A percentile compares a stretch with the other conserved stretches of the same genome.
phyloP scores from a whole-genome alignment of 2,797 vertebrate species.

The Crotalus adamanteus region DNA sequence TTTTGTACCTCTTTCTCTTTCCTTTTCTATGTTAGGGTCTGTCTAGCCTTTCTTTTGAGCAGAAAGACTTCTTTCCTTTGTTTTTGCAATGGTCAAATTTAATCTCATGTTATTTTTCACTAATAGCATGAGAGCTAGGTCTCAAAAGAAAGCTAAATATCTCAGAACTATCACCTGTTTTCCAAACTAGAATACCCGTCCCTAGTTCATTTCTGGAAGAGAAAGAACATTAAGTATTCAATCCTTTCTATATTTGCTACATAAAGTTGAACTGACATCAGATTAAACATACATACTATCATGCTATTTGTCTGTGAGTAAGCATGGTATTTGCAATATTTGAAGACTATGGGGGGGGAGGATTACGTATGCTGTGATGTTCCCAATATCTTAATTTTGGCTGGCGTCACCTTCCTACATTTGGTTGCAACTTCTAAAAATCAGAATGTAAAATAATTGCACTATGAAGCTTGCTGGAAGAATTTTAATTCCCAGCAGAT shows the following conservation, averaged over 20 bases:
- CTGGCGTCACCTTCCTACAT: too few relatives aligned
- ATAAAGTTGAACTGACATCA: background rate
- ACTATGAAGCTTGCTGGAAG: background rate
- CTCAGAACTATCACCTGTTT: background rate
- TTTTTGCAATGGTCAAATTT: background rate
- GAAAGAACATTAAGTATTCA: background rate
- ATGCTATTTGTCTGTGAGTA: background rate
- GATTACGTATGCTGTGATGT: background rate
- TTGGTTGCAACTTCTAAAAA: background rate
- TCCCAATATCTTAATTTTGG: background rate
- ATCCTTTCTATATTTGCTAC: background rate
- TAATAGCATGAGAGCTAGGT: background rate
- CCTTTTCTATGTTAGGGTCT: background rate
- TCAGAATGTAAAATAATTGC: background rate
- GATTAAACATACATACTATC: background rate
- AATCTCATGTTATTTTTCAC: background rate
- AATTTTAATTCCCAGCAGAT: background rate
- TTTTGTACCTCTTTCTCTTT: background rate
- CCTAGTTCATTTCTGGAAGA: background rate
- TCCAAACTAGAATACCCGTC: background rate
- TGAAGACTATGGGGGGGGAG: background rate
- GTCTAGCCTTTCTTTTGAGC: background rate
- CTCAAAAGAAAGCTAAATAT: background rate
- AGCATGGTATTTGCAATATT: background rate
- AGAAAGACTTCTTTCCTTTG: background rate